Evolutionary conservation across 2,113 vertebrate species (phyloP).

Genomic region (Monopterus albus): DNA sequence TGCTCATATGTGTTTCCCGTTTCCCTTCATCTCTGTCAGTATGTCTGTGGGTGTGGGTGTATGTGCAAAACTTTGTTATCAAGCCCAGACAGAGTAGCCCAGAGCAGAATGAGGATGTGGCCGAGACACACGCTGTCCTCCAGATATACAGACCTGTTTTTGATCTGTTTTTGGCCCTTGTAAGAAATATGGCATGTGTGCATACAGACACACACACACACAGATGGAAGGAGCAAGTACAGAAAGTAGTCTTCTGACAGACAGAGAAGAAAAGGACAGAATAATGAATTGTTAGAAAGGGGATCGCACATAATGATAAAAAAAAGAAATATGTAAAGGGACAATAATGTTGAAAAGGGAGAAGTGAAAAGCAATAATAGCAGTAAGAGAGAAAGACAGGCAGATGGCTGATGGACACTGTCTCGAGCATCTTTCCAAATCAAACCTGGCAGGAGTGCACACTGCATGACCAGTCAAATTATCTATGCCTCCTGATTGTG

Average conservation of each 20-base stretch:
- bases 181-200: slow-evolving; percentile 34
- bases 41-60: slow-evolving; percentile 33
- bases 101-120: slow-evolving; percentile 69
- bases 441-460: slow-evolving; percentile 50
- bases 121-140: slow-evolving; percentile 67
- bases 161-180: slow-evolving; percentile 60
- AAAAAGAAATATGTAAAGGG: not conserved
- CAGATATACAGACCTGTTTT: slow-evolving; percentile 61
- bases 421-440: slow-evolving; percentile 50
- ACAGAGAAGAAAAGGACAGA: slow-evolving; percentile 23
- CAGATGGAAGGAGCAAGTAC: not conserved
- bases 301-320: not conserved
- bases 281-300: slow-evolving; percentile 6
- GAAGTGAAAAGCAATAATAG: not conserved
- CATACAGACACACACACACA: not conserved
- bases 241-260: too few species aligned
- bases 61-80: slow-evolving; percentile 62
- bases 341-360: not conserved
- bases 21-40: slow-evolving; percentile 43
- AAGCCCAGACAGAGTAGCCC: slow-evolving; percentile 70
- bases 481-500: slow-evolving; percentile 57
- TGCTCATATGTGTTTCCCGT: slow-evolving; percentile 7
- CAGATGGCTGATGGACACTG: slow-evolving; percentile 38
- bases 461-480: slow-evolving; percentile 61
- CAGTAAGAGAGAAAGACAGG: slow-evolving; percentile 20